phyloP scores from a whole-genome alignment of 2,113 vertebrate genomes.

The Noctilio leporinus region DNA sequence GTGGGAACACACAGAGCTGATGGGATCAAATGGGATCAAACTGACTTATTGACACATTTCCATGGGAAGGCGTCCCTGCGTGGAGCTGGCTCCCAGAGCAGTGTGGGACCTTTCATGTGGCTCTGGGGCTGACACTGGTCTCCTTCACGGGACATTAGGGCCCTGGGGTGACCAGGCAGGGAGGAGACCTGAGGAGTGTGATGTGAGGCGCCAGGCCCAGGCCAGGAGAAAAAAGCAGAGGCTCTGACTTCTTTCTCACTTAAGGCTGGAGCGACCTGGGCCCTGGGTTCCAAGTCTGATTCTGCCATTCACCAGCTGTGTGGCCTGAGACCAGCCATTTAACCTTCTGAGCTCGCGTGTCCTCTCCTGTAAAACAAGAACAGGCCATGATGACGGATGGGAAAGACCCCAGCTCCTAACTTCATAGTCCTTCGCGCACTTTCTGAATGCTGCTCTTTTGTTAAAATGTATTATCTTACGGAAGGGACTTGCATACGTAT shows the following conservation, averaged over 20 bases:
- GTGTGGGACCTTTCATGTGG: constrained; percentile 30
- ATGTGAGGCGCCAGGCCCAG: neutral
- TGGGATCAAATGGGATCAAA: neutral
- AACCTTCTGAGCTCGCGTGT: neutral
- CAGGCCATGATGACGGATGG: accelerated
- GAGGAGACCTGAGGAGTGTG: neutral
- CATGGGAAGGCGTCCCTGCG: constrained; percentile 42
- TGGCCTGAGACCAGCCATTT: neutral
- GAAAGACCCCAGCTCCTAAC: neutral
- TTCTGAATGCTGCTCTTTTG: neutral
- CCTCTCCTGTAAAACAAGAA: neutral
- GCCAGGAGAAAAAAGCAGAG: neutral
- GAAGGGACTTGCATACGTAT: neutral
- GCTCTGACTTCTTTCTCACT: neutral
- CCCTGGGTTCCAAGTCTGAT: neutral
- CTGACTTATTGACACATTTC: constrained; percentile 52
- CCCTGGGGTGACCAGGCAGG: neutral
- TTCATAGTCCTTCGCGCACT: accelerated
- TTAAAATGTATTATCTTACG: neutral
- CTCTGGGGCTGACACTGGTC: neutral
- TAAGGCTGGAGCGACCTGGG: neutral
- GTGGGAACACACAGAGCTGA: constrained; percentile 62
- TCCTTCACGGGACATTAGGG: accelerated
- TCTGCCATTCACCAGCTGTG: neutral
- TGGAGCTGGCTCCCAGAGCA: constrained; percentile 27